Percentiles rank a stretch among this genome's conserved stretches.
Conservation (phyloP, 1,140 invertebrate species). For the Rhopalosiphum padi region DNA sequence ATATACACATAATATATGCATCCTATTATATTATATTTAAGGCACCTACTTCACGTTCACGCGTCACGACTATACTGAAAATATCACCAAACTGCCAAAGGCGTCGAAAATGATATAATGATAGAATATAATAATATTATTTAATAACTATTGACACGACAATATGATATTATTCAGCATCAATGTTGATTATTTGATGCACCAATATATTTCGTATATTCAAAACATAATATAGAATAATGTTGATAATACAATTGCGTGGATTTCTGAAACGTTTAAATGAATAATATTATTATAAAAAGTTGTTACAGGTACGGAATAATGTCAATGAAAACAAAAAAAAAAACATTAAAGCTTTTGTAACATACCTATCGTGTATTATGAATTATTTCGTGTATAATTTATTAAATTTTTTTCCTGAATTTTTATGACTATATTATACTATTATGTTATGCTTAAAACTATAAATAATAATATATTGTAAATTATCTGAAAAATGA, state of each 20-base stretch:
- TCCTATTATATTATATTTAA: neutral
- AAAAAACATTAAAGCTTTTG: neutral
- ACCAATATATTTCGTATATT: neutral
- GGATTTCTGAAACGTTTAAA: neutral
- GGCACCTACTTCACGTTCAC: neutral
- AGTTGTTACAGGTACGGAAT: neutral
- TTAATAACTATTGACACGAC: neutral
- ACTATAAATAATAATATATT: too few species aligned
- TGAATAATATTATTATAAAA: neutral
- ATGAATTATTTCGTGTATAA: too few species aligned
- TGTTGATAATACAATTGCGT: neutral
- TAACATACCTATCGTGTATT: neutral
- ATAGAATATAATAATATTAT: neutral
- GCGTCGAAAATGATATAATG: neutral
- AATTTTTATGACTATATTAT: too few species aligned
- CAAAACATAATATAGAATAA: neutral
- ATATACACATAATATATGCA: neutral
- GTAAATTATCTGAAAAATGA: too few species aligned
- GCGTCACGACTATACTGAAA: neutral
- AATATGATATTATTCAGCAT: neutral
- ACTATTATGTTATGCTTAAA: too few species aligned
- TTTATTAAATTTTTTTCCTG: too few species aligned
- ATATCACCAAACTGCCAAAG: neutral
- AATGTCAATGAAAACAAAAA: neutral
- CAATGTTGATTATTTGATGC: neutral